phyloP scores from a whole-genome alignment of 92 coral and sea anemone species.

The Palythoa grandiflora region DNA sequence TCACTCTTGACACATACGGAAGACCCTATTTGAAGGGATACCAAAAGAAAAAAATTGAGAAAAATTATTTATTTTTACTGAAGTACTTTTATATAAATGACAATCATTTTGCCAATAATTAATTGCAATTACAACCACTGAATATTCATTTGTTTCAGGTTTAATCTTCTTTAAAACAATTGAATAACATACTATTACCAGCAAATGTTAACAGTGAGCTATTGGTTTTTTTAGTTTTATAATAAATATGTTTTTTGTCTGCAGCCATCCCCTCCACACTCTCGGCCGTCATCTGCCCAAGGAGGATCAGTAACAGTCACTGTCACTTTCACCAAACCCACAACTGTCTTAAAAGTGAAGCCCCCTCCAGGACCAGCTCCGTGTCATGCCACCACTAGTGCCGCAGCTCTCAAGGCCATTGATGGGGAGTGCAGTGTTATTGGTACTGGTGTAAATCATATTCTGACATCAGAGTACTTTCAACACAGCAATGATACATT shows the following conservation, averaged over 20 bases:
- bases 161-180: too few species aligned
- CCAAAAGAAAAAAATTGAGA: too few species aligned
- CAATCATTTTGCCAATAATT: too few species aligned
- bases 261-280: conserved; percentile 71
- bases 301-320: conserved; percentile 60
- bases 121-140: too few species aligned
- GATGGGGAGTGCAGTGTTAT: conserved; percentile 88
- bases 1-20: too few species aligned
- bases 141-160: too few species aligned
- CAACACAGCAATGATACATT: conserved; percentile 80
- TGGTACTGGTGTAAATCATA: conserved; percentile 84
- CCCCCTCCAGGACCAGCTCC: conserved; percentile 84
- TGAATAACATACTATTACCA: background rate
- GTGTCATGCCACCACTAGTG: conserved; percentile 79
- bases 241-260: background rate
- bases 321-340: conserved; percentile 83
- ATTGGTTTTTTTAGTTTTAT: background rate
- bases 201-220: background rate
- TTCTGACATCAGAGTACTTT: conserved; percentile 82
- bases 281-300: conserved; percentile 81
- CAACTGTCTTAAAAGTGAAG: conserved; percentile 71
- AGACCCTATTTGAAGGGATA: background rate
- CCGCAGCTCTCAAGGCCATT: conserved; percentile 84
- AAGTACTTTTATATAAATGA: too few species aligned
- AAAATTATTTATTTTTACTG: too few species aligned